Evolutionary conservation across 2,113 vertebrate species (phyloP).

Genomic region (Rhodinocichla rosea): DNA sequence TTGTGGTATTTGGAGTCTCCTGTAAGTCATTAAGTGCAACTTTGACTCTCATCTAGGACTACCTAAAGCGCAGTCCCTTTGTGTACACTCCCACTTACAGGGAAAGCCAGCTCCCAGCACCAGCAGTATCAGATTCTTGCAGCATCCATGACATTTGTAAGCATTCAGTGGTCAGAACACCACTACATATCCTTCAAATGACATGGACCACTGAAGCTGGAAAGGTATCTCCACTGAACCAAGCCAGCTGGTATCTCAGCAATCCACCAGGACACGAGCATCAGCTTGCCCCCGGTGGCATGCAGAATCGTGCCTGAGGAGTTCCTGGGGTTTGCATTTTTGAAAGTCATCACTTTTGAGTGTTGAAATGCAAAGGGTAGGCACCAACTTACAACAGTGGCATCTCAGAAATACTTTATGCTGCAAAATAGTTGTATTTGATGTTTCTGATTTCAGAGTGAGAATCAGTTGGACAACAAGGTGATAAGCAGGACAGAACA

Average conservation of each 20-base stretch:
- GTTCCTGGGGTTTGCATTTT: slow-evolving; percentile 31
- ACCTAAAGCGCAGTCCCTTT: not conserved
- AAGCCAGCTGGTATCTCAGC: slow-evolving; percentile 68
- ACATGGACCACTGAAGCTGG: slow-evolving; percentile 78
- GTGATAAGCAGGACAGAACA: not conserved
- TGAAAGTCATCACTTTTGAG: slow-evolving; percentile 51
- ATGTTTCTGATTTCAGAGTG: not conserved
- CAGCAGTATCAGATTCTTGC: slow-evolving; percentile 71
- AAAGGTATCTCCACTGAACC: slow-evolving; percentile 66
- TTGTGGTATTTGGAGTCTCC: not conserved
- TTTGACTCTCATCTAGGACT: not conserved
- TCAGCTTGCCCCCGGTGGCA: not conserved
- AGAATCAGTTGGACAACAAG: not conserved
- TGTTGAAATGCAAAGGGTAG: slow-evolving; percentile 6
- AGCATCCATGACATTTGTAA: slow-evolving; percentile 78
- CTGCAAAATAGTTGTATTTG: not conserved
- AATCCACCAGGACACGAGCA: slow-evolving; percentile 63
- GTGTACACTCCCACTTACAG: not conserved
- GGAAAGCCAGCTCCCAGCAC: slow-evolving; percentile 26
- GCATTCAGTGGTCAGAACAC: slow-evolving; percentile 75
- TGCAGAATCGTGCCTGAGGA: slow-evolving; percentile 17
- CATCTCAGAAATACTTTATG: not conserved
- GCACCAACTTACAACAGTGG: not conserved
- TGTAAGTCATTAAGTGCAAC: not conserved
- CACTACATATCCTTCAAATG: slow-evolving; percentile 79